phyloP scores from a whole-genome alignment of 92 coral and sea anemone genomes.

The Galaxea fascicularis region DNA sequence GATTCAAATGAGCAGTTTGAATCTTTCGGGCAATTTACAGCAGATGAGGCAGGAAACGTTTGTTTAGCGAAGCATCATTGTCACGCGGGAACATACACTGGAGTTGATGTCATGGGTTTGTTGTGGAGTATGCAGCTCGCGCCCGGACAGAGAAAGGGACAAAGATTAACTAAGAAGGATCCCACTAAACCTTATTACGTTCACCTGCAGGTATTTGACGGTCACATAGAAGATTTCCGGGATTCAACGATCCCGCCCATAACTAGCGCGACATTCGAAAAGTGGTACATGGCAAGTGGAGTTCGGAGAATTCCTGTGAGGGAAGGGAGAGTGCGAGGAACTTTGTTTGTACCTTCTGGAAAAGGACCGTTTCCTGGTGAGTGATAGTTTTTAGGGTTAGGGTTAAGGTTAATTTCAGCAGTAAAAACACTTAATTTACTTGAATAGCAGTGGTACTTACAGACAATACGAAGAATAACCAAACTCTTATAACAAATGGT shows the following conservation, averaged over 20 bases:
- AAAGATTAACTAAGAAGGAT: slow-evolving; percentile 49
- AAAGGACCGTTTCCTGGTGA: slow-evolving; percentile 62
- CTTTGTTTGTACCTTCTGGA: slow-evolving; percentile 60
- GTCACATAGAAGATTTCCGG: slow-evolving; percentile 21
- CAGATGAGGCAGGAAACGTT: slow-evolving; percentile 32
- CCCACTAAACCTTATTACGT: slow-evolving; percentile 55
- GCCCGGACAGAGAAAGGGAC: slow-evolving; percentile 34
- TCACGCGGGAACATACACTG: slow-evolving; percentile 28
- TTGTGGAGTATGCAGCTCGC: slow-evolving; percentile 63
- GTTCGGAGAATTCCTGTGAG: slow-evolving; percentile 60
- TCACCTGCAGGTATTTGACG: slow-evolving; percentile 39
- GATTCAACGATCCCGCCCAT: neutral
- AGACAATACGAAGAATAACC: too few species aligned
- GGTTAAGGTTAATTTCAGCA: too few species aligned
- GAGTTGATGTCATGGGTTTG: slow-evolving; percentile 48
- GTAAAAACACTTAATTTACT: too few species aligned
- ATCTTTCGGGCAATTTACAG: slow-evolving; percentile 38
- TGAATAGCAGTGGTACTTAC: too few species aligned
- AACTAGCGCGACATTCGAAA: slow-evolving; percentile 36
- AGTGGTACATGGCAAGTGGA: slow-evolving; percentile 58
- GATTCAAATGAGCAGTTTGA: slow-evolving; percentile 36
- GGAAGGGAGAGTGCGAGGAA: slow-evolving; percentile 58
- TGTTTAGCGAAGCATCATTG: neutral
- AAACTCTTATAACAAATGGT: too few species aligned
- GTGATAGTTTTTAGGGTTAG: neutral